phyloP scores from a whole-genome alignment of 2,797 vertebrate genomes.

The Amniataba percoides region DNA sequence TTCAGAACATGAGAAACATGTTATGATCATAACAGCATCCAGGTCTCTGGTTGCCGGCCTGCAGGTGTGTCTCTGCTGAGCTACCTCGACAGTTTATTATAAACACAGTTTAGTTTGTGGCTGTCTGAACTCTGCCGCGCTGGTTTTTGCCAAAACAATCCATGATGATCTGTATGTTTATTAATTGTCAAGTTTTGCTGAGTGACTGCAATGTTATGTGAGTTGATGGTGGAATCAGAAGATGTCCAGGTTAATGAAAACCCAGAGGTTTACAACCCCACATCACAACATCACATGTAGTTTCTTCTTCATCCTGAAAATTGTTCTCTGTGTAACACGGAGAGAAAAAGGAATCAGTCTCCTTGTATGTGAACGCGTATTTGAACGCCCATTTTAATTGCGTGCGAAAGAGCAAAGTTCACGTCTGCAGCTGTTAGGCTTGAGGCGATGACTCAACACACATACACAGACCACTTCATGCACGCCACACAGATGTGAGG shows the following conservation, averaged over 20 bases:
- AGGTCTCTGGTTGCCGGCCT: neutral
- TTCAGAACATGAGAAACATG: neutral
- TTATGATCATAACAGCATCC: neutral
- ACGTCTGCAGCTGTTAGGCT: constrained; percentile 24
- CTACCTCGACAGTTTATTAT: neutral
- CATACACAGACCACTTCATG: neutral
- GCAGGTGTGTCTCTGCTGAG: neutral
- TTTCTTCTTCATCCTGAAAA: no score
- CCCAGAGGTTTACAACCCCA: no score
- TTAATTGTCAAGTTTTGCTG: neutral
- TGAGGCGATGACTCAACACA: constrained; percentile 6
- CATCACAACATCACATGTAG: neutral
- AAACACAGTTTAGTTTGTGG: neutral
- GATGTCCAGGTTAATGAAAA: neutral
- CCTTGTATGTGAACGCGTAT: no score
- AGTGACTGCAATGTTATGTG: neutral
- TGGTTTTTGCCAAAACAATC: neutral
- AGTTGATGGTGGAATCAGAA: neutral
- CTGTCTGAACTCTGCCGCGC: neutral
- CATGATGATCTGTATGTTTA: neutral
- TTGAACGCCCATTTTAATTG: neutral
- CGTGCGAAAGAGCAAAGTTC: constrained; percentile 7
- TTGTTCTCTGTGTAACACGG: no score
- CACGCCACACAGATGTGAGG: constrained; percentile 16
- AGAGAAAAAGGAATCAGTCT: no score